These are phyloP conservation scores for Orientallactaga sibirica DNA, from an alignment of 2,797 vertebrate species.

Conservation along the genomic window DNA sequence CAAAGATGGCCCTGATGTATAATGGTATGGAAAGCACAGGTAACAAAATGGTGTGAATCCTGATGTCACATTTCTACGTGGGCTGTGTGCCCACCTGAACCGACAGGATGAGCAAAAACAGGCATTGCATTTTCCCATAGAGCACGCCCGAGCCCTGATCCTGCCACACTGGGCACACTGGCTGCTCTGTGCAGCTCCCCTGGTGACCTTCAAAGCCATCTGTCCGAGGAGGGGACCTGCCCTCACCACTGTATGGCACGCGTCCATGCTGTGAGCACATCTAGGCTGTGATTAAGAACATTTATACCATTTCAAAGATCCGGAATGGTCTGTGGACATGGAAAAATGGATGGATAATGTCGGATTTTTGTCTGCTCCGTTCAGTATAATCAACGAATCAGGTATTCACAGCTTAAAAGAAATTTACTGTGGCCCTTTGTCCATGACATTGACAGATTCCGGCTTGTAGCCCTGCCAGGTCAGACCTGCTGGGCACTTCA, in stretches of 20 bases:
- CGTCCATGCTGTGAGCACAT: neutral
- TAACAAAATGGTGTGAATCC: neutral
- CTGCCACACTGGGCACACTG: neutral
- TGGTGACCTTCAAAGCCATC: neutral
- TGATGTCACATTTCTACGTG: neutral
- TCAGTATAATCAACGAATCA: conserved; percentile 69
- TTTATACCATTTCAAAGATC: conserved; percentile 69
- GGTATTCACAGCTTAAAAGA: conserved; percentile 68
- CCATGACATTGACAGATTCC: conserved; percentile 55
- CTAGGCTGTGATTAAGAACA: conserved; percentile 59
- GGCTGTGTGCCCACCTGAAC: accelerated
- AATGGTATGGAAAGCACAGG: neutral
- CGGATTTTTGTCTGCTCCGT: conserved; percentile 58
- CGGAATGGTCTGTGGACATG: conserved; percentile 32
- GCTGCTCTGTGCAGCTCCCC: neutral
- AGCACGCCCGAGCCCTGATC: neutral
- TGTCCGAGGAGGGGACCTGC: neutral
- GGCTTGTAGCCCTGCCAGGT: conserved; percentile 27
- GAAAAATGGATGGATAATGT: conserved; percentile 66
- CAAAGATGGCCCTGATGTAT: conserved; percentile 10
- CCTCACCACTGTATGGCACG: neutral
- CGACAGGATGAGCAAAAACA: neutral
- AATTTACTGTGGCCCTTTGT: conserved; percentile 70
- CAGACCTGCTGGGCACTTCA: neutral
- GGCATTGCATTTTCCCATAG: neutral